A percentile compares a stretch with the other conserved stretches of the same genome.
These are phyloP conservation scores for Nothocercus nigrocapillus DNA, from an alignment of 2,113 vertebrate species.

Conservation along the genomic window DNA sequence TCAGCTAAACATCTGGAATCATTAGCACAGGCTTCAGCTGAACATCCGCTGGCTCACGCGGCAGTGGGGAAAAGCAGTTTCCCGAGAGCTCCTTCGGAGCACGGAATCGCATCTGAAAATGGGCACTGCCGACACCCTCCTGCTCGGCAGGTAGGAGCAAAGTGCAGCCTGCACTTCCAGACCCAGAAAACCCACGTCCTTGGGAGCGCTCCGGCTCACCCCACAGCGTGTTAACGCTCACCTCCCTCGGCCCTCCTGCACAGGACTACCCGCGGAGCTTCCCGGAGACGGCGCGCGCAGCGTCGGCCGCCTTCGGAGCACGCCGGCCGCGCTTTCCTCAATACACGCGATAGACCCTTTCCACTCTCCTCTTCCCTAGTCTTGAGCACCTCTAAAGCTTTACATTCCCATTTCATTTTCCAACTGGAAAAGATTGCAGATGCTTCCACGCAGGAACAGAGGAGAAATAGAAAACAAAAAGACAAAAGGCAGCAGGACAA, in stretches of 20 bases:
- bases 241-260: background rate
- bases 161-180: background rate
- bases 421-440: background rate
- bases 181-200: background rate
- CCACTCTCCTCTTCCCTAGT: background rate
- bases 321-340: background rate
- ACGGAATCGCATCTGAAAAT: rapidly evolving
- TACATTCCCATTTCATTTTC: background rate
- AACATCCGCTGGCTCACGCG: background rate
- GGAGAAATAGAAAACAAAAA: background rate
- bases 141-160: rapidly evolving
- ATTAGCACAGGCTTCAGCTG: constrained; percentile 25
- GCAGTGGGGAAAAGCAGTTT: background rate
- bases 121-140: background rate
- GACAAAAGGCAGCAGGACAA: background rate
- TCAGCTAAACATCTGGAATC: constrained; percentile 66
- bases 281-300: rapidly evolving
- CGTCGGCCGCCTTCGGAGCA: background rate
- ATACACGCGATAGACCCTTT: background rate
- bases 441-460: background rate
- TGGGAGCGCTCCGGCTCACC: background rate
- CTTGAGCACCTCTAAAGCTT: background rate
- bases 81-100: background rate
- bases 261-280: background rate
- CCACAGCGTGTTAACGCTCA: background rate